A percentile compares a stretch with the other conserved stretches of the same genome.
Conservation (phyloP, 2,888 invertebrate species). For the Quadriops clusia region DNA sequence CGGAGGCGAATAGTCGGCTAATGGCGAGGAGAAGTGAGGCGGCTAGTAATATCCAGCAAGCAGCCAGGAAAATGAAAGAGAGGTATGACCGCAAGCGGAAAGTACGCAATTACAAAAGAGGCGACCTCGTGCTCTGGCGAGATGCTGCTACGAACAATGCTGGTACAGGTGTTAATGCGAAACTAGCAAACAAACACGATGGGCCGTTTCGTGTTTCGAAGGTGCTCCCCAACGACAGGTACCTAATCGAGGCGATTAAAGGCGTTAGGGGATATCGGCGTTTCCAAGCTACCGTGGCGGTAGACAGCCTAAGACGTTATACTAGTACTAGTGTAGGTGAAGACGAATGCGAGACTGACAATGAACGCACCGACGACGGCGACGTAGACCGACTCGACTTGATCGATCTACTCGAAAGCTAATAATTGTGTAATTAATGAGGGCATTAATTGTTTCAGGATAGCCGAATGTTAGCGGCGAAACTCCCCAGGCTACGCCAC, state of each 20-base stretch:
- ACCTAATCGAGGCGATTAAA: conserved; percentile 13
- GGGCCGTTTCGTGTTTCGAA: conserved; percentile 11
- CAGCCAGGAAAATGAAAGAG: conserved; percentile 7
- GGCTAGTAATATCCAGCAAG: conserved; percentile 2
- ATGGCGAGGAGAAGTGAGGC: conserved; percentile 1
- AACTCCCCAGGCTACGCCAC: no score
- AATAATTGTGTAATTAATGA: no score
- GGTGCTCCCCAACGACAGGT: conserved; percentile 12
- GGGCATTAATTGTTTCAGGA: no score
- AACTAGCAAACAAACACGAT: conserved; percentile 12
- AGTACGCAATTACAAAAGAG: conserved; percentile 13
- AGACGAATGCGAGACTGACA: no score
- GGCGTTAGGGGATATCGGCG: conserved; percentile 8
- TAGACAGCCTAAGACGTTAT: conserved; percentile 7
- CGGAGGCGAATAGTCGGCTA: neutral
- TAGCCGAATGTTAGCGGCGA: no score
- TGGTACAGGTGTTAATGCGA: conserved; percentile 16
- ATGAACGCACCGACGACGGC: neutral
- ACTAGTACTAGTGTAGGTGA: conserved; percentile 1
- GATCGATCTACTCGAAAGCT: no score
- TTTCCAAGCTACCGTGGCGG: conserved; percentile 4
- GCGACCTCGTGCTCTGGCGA: conserved; percentile 17
- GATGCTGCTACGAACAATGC: conserved; percentile 10
- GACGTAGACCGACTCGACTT: no score
- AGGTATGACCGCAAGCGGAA: conserved; percentile 11